Evolutionary conservation across 2,888 invertebrate genomes (phyloP).

Genomic region (Lamellibrachia columna): DNA sequence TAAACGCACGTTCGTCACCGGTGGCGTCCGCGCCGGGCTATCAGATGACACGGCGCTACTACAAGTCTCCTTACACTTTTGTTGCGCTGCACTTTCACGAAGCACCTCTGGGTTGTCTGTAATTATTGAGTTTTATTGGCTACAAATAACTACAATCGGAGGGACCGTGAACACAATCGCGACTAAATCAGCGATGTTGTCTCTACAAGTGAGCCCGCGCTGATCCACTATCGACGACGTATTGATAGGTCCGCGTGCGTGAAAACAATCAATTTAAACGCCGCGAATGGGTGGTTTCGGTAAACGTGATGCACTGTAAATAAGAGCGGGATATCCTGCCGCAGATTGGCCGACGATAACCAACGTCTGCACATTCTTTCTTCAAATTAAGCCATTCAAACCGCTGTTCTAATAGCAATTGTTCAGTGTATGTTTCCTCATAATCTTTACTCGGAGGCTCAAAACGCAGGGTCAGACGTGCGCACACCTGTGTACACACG

Average conservation of each 20-base stretch:
- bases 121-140: constrained; percentile 1
- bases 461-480: too few species aligned
- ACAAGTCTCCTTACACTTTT: not conserved
- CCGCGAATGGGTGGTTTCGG: not conserved
- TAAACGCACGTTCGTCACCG: not conserved
- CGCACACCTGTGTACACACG: too few species aligned
- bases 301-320: not conserved
- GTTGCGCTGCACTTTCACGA: constrained; percentile 11
- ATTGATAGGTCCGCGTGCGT: not conserved
- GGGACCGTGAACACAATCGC: not conserved
- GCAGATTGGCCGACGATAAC: not conserved
- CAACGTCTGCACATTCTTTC: not conserved
- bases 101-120: not conserved
- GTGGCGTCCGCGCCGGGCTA: not conserved
- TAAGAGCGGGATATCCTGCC: not conserved
- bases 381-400: not conserved
- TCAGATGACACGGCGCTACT: not conserved
- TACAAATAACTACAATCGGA: constrained; percentile 3
- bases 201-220: not conserved
- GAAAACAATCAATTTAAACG: not conserved
- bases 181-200: constrained; percentile 1
- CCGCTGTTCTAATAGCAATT: not conserved
- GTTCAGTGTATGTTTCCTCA: not conserved
- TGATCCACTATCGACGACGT: not conserved
- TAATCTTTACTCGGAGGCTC: not conserved